Conservation (phyloP, 2,113 vertebrate species). For the Nothobranchius furzeri region DNA sequence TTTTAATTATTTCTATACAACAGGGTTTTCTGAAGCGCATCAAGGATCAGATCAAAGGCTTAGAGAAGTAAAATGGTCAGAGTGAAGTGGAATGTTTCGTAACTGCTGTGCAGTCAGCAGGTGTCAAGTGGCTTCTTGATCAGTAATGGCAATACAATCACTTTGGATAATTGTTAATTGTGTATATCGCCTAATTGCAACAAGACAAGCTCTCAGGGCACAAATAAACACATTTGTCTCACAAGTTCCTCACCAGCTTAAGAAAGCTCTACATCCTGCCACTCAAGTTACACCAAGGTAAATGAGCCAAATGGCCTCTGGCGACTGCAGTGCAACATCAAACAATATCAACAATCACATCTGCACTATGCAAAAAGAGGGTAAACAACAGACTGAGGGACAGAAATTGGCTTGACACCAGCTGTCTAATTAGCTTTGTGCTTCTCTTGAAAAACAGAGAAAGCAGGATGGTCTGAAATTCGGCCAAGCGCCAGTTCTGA, state of each 20-base stretch:
- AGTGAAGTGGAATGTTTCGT: conserved; percentile 1
- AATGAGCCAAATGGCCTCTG: conserved; percentile 69
- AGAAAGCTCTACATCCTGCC: conserved; percentile 19
- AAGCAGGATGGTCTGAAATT: conserved; percentile 64
- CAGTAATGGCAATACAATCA: conserved; percentile 22
- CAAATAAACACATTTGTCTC: conserved; percentile 32
- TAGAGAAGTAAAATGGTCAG: conserved; percentile 1
- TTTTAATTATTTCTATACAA: too few relatives aligned
- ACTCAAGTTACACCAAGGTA: conserved; percentile 22
- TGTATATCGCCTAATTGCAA: conserved; percentile 34
- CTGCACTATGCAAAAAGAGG: conserved; percentile 74
- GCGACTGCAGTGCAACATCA: conserved; percentile 52
- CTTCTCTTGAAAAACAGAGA: conserved; percentile 75
- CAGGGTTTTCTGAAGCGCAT: too few relatives aligned
- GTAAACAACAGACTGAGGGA: conserved; percentile 77
- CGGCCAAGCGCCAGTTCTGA: conserved; percentile 62
- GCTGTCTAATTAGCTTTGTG: conserved; percentile 81
- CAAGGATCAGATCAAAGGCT: not conserved
- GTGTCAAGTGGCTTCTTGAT: conserved; percentile 26
- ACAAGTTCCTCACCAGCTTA: conserved; percentile 16
- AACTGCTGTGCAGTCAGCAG: not conserved
- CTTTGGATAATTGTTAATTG: conserved; percentile 28
- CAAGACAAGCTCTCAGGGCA: conserved; percentile 21
- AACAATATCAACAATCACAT: conserved; percentile 70
- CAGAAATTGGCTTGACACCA: conserved; percentile 76